Evolutionary conservation across 2,888 invertebrate genomes (phyloP).

Genomic region (Miltochrista miniata): DNA sequence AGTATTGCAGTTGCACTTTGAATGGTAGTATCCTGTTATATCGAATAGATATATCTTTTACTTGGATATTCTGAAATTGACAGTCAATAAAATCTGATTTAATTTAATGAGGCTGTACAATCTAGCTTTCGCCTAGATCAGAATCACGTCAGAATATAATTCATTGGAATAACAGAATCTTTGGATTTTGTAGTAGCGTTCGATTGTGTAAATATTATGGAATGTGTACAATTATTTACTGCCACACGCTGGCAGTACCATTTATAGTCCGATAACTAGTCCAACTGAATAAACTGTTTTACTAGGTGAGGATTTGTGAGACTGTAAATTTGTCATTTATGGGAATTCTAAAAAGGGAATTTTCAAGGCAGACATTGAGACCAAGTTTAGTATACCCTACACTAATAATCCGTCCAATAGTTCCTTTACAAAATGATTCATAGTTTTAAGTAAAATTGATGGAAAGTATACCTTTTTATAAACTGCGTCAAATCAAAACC

Average conservation of each 20-base stretch:
- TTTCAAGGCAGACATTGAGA: background rate
- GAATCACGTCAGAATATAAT: slow-evolving; percentile 40
- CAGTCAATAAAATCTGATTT: slow-evolving; percentile 16
- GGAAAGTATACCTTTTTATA: background rate
- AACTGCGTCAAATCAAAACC: slow-evolving; percentile 6
- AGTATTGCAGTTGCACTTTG: background rate
- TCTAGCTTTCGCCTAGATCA: slow-evolving; percentile 54
- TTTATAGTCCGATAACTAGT: background rate
- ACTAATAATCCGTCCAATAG: background rate
- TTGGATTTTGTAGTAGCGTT: slow-evolving; percentile 8
- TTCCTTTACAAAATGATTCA: background rate
- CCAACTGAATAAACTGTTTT: background rate
- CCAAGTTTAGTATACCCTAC: background rate
- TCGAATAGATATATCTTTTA: background rate
- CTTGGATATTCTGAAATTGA: background rate
- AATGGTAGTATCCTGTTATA: no score
- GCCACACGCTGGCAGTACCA: background rate
- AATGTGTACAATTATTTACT: background rate
- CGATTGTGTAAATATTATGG: background rate
- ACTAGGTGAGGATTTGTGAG: background rate
- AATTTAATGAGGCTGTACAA: slow-evolving; percentile 56
- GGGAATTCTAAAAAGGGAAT: background rate
- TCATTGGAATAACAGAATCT: slow-evolving; percentile 12
- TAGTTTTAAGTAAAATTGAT: background rate
- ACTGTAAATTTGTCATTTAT: background rate